Percentiles rank a stretch among this genome's conserved stretches.
These are phyloP conservation scores for Pseudomyrmex cubaensis DNA, from an alignment of 1,140 invertebrate genomes.

Conservation along the genomic window DNA sequence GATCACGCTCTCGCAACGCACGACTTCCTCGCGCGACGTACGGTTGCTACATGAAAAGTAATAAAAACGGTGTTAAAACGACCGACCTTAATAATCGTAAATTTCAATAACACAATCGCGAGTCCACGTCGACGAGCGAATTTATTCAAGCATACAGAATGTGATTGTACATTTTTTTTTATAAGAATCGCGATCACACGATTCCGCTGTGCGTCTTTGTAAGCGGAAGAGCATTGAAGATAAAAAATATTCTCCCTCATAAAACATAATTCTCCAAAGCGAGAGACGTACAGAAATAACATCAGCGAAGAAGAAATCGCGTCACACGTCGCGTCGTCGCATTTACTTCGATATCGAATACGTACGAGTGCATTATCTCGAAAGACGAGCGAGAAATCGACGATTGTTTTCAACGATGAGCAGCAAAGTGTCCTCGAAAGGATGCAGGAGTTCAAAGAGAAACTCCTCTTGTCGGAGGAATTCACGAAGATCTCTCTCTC, in stretches of 20 bases:
- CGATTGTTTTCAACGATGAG: conserved; percentile 23
- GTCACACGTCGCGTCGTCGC: background rate
- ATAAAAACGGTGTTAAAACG: conserved; percentile 39
- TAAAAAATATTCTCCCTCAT: background rate
- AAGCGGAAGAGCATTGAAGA: background rate
- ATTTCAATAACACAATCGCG: conserved; percentile 47
- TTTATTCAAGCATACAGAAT: conserved; percentile 14
- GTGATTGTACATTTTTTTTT: background rate
- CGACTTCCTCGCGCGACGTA: conserved; percentile 27
- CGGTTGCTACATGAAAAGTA: conserved; percentile 48
- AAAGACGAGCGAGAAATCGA: conserved; percentile 36
- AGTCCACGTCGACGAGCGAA: background rate
- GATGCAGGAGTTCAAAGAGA: conserved; percentile 54
- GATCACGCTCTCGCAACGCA: conserved; percentile 43
- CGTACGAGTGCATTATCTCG: conserved; percentile 38
- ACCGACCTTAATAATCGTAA: conserved; percentile 42
- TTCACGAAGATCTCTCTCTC: conserved; percentile 54
- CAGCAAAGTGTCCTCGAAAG: conserved; percentile 45
- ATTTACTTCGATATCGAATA: background rate
- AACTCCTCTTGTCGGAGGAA: conserved; percentile 36
- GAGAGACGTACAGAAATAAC: background rate
- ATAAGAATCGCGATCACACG: background rate
- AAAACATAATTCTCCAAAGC: background rate
- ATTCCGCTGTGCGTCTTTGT: background rate
- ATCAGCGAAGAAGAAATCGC: background rate